A percentile compares a stretch with the other conserved stretches of the same genome.
Evolutionary conservation across 2,888 invertebrate genomes (phyloP).

Genomic region (Eumacrocentrus americanus): DNA sequence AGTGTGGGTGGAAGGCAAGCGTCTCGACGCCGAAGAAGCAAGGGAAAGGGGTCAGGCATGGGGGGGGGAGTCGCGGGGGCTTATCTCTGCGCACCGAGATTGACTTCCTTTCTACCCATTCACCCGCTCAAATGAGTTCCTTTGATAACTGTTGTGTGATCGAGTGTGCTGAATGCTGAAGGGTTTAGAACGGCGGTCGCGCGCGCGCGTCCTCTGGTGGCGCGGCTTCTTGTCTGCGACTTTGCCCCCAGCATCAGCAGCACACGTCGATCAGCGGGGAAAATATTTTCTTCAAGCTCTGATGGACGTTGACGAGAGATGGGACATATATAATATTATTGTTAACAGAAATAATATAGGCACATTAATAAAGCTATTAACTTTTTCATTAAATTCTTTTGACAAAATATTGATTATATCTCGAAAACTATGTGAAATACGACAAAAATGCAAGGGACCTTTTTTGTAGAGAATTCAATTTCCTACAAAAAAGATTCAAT

Average conservation of each 20-base stretch:
- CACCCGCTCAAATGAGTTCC: conserved; percentile 61
- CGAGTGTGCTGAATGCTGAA: conserved; percentile 61
- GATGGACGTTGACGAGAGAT: too few species aligned
- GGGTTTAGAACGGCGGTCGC: conserved; percentile 49
- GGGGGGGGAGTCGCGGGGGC: conserved; percentile 47
- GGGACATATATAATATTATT: too few species aligned
- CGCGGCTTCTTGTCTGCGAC: neutral
- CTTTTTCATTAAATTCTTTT: too few species aligned
- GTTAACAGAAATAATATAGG: too few species aligned
- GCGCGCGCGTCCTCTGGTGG: neutral
- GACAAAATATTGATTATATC: neutral
- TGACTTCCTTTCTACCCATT: conserved; percentile 61
- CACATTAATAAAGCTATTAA: too few species aligned
- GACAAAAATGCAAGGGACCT: too few species aligned
- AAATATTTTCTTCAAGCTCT: too few species aligned
- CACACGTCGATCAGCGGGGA: too few species aligned
- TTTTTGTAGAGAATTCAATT: too few species aligned
- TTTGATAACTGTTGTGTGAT: conserved; percentile 62
- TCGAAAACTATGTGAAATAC: too few species aligned
- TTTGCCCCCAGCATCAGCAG: neutral
- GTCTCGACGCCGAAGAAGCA: conserved; percentile 28
- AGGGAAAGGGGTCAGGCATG: conserved; percentile 27
- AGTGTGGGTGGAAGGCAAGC: neutral
- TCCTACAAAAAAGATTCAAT: too few species aligned
- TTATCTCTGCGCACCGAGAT: conserved; percentile 61